phyloP scores from a whole-genome alignment of 2,113 vertebrate genomes.

The Laticauda laticaudata region DNA sequence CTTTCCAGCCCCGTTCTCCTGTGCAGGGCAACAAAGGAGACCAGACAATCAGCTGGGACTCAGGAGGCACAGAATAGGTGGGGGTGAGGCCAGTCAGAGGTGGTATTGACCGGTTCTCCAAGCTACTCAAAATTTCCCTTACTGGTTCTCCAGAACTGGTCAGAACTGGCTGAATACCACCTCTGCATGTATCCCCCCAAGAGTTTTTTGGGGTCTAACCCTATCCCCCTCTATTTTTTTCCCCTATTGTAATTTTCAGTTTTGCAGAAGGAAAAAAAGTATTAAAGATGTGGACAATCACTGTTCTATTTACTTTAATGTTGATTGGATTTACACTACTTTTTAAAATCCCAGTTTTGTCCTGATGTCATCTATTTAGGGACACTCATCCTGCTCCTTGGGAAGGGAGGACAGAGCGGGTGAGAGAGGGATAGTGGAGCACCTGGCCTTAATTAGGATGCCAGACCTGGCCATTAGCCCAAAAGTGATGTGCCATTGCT shows the following conservation, averaged over 20 bases:
- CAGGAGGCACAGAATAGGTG: no score
- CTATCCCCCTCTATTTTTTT: neutral
- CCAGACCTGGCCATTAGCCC: neutral
- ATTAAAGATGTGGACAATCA: neutral
- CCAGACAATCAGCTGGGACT: no score
- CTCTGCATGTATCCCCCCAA: no score
- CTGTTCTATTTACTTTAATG: neutral
- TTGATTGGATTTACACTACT: neutral
- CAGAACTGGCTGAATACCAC: no score
- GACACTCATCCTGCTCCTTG: neutral
- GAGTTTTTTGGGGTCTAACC: neutral
- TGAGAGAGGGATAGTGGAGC: no score
- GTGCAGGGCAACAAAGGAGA: no score
- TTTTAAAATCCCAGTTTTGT: neutral
- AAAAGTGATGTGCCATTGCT: no score
- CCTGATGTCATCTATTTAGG: neutral
- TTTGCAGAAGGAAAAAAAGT: neutral
- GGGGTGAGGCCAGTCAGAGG: no score
- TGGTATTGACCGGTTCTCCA: no score
- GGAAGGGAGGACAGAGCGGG: neutral
- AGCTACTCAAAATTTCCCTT: no score
- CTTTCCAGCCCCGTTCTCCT: no score
- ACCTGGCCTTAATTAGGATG: neutral
- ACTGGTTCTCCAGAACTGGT: no score
- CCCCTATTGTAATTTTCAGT: neutral